A percentile compares a stretch with the other conserved stretches of the same genome.
Evolutionary conservation across 1,140 invertebrate genomes (phyloP).

Genomic region (Trichogramma pretiosum): DNA sequence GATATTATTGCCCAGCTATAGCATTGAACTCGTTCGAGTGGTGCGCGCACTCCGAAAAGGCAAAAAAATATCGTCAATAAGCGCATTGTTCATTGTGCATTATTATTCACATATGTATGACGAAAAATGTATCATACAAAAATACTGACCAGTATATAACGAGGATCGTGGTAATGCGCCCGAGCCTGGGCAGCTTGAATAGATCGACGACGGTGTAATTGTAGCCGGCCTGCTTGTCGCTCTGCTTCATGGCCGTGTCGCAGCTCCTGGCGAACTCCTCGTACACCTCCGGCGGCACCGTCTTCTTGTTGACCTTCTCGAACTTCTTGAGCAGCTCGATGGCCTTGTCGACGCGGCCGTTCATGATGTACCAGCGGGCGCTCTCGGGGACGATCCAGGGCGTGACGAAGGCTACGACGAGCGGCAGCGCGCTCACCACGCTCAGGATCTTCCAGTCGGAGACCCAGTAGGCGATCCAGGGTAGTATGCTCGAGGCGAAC

Average conservation of each 20-base stretch:
- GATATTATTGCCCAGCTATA: no score
- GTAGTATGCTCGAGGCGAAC: conserved; percentile 62
- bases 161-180: conserved; percentile 63
- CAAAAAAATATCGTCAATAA: no score
- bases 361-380: conserved; percentile 74
- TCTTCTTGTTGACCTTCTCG: conserved; percentile 65
- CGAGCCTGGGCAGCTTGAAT: conserved; percentile 64
- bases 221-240: conserved; percentile 56
- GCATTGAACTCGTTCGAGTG: no score
- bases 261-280: conserved; percentile 64
- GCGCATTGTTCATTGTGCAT: no score
- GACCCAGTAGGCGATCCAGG: conserved; percentile 72
- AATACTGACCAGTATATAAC: conserved; percentile 62
- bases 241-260: conserved; percentile 52
- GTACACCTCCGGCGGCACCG: conserved; percentile 62
- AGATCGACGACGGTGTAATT: conserved; percentile 70
- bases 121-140: background rate
- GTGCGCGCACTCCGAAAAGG: no score
- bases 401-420: conserved; percentile 58
- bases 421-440: conserved; percentile 63
- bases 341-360: conserved; percentile 68
- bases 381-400: conserved; percentile 75
- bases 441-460: conserved; percentile 69
- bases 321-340: conserved; percentile 70
- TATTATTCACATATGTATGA: no score